Evolutionary conservation across 2,888 invertebrate species (phyloP).

Genomic region (Globia sparganii): DNA sequence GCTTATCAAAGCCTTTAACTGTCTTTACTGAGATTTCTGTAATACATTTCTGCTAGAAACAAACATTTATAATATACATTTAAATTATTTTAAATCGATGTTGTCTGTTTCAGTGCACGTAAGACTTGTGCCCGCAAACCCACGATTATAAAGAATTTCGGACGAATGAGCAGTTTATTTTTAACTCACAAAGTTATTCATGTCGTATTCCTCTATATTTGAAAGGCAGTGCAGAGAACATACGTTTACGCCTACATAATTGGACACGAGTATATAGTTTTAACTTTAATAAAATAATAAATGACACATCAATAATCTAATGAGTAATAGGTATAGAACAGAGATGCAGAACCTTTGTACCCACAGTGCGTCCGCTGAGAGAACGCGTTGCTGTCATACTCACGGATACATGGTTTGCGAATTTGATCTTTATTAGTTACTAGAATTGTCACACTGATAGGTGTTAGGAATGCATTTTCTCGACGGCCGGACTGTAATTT

Average conservation of each 20-base stretch:
- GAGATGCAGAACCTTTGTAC: conserved; percentile 19
- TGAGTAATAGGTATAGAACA: conserved; percentile 16
- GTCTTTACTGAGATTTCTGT: background rate
- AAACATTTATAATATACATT: too few relatives aligned
- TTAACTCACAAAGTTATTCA: conserved; percentile 17
- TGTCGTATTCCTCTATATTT: conserved; percentile 7
- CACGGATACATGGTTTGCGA: too few relatives aligned
- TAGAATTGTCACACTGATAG: too few relatives aligned
- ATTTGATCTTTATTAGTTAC: too few relatives aligned
- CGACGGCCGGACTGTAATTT: too few relatives aligned
- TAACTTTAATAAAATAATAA: conserved; percentile 20
- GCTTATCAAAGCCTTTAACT: background rate
- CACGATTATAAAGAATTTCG: background rate
- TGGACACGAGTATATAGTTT: conserved; percentile 12
- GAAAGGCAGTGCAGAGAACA: background rate
- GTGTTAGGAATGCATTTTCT: too few relatives aligned
- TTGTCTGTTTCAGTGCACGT: too few relatives aligned
- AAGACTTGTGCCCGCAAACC: background rate
- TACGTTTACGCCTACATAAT: conserved; percentile 39
- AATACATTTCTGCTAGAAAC: background rate
- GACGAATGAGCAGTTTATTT: conserved; percentile 9
- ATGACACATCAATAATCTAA: conserved; percentile 39
- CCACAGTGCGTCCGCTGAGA: too few relatives aligned
- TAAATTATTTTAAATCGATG: too few relatives aligned
- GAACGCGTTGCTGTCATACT: too few relatives aligned